A percentile compares a stretch with the other conserved stretches of the same genome.
Evolutionary conservation across 1,140 invertebrate species (phyloP).

Genomic region (Drosophila sp.): DNA sequence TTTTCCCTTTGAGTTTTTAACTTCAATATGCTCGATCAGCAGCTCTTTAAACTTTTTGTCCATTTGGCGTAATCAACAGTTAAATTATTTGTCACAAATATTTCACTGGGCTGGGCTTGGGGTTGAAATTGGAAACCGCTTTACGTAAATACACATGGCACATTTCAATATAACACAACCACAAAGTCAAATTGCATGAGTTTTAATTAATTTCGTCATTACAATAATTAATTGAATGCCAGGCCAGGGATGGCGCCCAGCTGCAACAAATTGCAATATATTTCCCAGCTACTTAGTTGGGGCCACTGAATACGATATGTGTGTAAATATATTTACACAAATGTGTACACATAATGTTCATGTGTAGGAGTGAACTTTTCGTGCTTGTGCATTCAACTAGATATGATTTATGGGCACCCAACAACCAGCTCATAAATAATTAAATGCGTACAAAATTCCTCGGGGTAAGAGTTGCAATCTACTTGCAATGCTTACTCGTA

Average conservation of each 20-base stretch:
- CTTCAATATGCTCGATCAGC: constrained; percentile 19
- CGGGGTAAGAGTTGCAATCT: not conserved
- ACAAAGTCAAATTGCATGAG: constrained; percentile 53
- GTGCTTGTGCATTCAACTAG: constrained; percentile 38
- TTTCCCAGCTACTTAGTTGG: constrained; percentile 48
- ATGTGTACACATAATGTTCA: constrained; percentile 13
- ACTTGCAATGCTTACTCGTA: not conserved
- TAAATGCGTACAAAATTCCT: constrained; percentile 21
- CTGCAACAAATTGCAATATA: constrained; percentile 67
- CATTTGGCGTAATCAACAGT: constrained; percentile 19
- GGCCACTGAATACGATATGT: constrained; percentile 41
- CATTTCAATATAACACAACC: constrained; percentile 51
- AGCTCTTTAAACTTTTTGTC: constrained; percentile 35
- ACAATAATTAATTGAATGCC: constrained; percentile 70
- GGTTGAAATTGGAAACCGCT: constrained; percentile 25
- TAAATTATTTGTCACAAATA: not conserved
- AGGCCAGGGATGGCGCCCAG: constrained; percentile 30
- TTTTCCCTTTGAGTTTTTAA: constrained; percentile 24
- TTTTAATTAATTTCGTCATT: constrained; percentile 74
- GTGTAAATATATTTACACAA: constrained; percentile 7
- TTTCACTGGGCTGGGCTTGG: not conserved
- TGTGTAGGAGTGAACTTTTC: constrained; percentile 44
- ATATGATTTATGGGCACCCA: constrained; percentile 55
- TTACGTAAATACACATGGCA: constrained; percentile 40
- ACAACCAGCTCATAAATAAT: constrained; percentile 49